Evolutionary conservation across 2,888 invertebrate genomes (phyloP).

Genomic region (Mythimna vitellina): DNA sequence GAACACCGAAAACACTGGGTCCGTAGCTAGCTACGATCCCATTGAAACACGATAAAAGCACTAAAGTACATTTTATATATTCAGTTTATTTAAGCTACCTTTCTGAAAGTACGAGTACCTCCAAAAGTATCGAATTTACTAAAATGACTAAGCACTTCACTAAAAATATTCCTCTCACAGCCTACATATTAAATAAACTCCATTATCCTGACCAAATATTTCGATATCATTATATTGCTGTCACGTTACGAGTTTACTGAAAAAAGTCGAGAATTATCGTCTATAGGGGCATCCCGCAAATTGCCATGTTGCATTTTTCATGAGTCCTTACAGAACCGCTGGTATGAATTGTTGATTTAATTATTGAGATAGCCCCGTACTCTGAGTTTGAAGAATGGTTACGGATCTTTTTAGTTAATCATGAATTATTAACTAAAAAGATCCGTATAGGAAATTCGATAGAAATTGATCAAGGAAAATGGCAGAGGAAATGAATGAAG

Average conservation of each 20-base stretch:
- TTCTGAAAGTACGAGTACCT: neutral
- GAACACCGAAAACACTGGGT: too few relatives aligned
- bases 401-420: constrained; percentile 50
- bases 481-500: neutral
- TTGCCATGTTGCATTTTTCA: constrained; percentile 89
- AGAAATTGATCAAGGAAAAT: constrained; percentile 23
- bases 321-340: constrained; percentile 80
- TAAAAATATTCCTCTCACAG: constrained; percentile 13
- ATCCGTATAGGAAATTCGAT: constrained; percentile 16
- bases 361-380: constrained; percentile 79
- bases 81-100: neutral
- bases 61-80: neutral
- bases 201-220: constrained; percentile 42
- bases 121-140: neutral
- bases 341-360: constrained; percentile 88
- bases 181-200: constrained; percentile 35
- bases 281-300: constrained; percentile 79
- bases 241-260: constrained; percentile 58
- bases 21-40: too few relatives aligned
- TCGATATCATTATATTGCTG: constrained; percentile 50
- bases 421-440: constrained; percentile 45
- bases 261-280: constrained; percentile 77
- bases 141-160: neutral
- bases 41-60: neutral
- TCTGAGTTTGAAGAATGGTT: constrained; percentile 63